These are phyloP conservation scores for Chiridota heheva DNA, from an alignment of 35 echinoderm and acorn worm genomes.

Conservation along the genomic window DNA sequence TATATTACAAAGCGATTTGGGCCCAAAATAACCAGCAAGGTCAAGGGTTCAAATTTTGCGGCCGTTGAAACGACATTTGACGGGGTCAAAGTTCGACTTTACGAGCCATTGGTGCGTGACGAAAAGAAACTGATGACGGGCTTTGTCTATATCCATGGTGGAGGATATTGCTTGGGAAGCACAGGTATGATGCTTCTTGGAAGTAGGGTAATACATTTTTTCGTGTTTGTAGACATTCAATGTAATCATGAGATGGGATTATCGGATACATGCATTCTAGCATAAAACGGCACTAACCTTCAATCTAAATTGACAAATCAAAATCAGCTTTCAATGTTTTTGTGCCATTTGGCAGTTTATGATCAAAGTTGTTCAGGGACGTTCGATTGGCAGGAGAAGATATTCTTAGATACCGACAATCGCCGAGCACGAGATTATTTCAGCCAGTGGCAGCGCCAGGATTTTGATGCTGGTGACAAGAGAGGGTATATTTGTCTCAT, in stretches of 20 bases:
- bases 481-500: too few relatives aligned
- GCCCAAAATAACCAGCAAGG: not conserved
- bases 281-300: not conserved
- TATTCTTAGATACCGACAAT: too few relatives aligned
- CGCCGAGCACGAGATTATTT: too few relatives aligned
- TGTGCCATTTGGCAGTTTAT: not conserved
- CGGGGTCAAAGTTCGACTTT: slow-evolving; percentile 33
- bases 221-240: not conserved
- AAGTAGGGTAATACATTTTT: not conserved
- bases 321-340: not conserved
- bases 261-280: not conserved
- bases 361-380: too few relatives aligned
- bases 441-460: too few relatives aligned
- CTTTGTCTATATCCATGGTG: slow-evolving; percentile 40
- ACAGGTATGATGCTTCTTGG: not conserved
- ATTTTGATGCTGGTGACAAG: too few relatives aligned
- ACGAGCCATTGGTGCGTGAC: slow-evolving; percentile 35
- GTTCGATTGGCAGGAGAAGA: too few relatives aligned
- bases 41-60: slow-evolving; percentile 11
- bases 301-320: not conserved
- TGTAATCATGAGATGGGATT: not conserved
- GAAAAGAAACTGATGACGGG: not conserved
- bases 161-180: slow-evolving; percentile 16
- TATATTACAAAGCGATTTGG: not conserved
- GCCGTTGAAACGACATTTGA: slow-evolving; percentile 22